Base-by-base conservation (phyloP, 1,140 invertebrate species). In the Druon quercuslanigerum region DNA sequence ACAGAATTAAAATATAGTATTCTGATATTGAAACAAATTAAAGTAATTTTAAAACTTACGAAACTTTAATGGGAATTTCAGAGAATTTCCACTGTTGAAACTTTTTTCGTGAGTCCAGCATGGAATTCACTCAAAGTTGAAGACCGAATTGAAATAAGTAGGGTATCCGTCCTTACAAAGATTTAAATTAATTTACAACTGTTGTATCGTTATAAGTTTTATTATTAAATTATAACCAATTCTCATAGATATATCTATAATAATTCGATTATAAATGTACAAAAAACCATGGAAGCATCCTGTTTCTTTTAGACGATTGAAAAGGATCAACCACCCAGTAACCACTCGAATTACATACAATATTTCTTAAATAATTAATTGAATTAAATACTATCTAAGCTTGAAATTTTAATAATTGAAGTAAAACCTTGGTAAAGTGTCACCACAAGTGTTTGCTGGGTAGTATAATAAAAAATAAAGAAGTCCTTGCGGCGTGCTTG, bases 391-490 rank as follows among this genome's bases (percentile, higher is more conserved):
- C 1, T 54, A 54, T 17, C 7, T 54, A 17, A 17, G 17, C 17
- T n/a, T 17, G 16, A 9, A 54, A 54, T 54, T n/a, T 54, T 7
- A 60, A 60, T 66, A 66, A 40, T 66, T 66, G 5, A 66, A 66
- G 40, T 66, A 16, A 11, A 40, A 40, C 9, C 14, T 13, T 5
- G 19, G 14, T 25, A 20, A 14, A 33, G 13, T 33, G n/a, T 9
- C 20, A 66, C 16, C 14, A 4, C 33, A 33, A 66, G 8, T 66
- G 25, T 66, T 66, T 66, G 25, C 60, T 66, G 60, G 40, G 60
- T 66, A 66, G 60, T 40, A 66, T 66, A 66, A 66, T 66, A 66
- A 66, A 66, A 66, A 46, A 66, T 40, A n/a, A 20, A 40, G 46
- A 66, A 13, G 57, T 66, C 33, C 57, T 66, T 66, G 57, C 25